Conservation (phyloP, 1,140 invertebrate genomes). For the Phocides pigmalion region DNA sequence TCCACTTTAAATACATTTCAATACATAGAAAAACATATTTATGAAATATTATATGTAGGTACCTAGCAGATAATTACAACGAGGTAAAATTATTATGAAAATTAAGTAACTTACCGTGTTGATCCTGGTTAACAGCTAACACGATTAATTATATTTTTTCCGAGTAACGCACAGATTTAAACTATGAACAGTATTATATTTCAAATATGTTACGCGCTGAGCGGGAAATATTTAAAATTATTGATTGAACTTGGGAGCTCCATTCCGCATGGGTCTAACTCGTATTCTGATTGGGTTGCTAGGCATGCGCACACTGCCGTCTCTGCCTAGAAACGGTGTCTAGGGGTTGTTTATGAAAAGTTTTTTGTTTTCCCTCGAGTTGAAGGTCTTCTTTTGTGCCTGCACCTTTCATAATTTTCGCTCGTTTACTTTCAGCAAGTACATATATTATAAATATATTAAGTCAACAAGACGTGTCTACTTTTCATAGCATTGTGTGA, state of each 20-base stretch:
- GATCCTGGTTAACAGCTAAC: neutral
- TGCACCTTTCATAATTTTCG: conserved; percentile 29
- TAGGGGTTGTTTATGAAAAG: conserved; percentile 36
- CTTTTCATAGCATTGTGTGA: too few species aligned
- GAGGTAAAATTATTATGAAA: neutral
- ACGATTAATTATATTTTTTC: conserved; percentile 2
- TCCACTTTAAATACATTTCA: too few species aligned
- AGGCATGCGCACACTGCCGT: conserved; percentile 53
- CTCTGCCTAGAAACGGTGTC: conserved; percentile 33
- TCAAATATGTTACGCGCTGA: neutral
- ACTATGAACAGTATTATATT: neutral
- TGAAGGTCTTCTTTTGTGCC: conserved; percentile 40
- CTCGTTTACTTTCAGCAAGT: neutral
- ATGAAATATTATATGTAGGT: too few species aligned
- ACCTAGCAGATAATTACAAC: neutral
- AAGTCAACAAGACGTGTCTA: too few species aligned
- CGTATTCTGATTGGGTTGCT: conserved; percentile 29
- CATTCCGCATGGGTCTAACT: conserved; percentile 52
- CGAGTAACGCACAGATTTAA: neutral
- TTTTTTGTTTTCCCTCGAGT: conserved; percentile 35
- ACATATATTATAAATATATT: too few species aligned
- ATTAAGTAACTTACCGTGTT: neutral
- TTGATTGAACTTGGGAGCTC: conserved; percentile 54
- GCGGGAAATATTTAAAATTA: conserved; percentile 69
- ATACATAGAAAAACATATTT: neutral